Evolutionary conservation across 2,797 vertebrate genomes (phyloP).

Genomic region (Botia kubotai): DNA sequence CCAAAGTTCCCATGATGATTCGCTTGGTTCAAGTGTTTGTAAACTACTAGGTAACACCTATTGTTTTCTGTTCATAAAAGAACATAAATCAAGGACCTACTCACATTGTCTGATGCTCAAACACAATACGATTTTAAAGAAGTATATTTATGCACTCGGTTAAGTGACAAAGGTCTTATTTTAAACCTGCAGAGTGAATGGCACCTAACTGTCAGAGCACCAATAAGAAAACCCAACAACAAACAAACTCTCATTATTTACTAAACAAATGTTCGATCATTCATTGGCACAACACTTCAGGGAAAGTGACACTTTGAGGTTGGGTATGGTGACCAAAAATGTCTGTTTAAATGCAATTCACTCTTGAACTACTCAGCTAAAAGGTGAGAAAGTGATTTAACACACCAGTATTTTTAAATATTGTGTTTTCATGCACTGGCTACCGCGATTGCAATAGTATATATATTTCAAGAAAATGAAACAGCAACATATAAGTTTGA

Average conservation of each 20-base stretch:
- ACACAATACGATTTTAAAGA: conserved; percentile 44
- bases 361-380: conserved; percentile 45
- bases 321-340: conserved; percentile 36
- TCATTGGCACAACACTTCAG: conserved; percentile 50
- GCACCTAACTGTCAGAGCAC: conserved; percentile 60
- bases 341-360: conserved; percentile 42
- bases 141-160: conserved; percentile 54
- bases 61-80: conserved; percentile 21
- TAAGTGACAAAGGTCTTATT: conserved; percentile 53
- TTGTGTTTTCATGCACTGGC: conserved; percentile 77
- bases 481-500: conserved; percentile 64
- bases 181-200: conserved; percentile 57
- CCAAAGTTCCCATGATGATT: conserved; percentile 25
- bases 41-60: conserved; percentile 42
- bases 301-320: conserved; percentile 42
- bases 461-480: conserved; percentile 62
- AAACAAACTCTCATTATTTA: conserved; percentile 36
- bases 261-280: conserved; percentile 43
- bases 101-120: conserved; percentile 52
- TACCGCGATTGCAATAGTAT: conserved; percentile 68
- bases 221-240: conserved; percentile 46
- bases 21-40: conserved; percentile 24
- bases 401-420: conserved; percentile 58
- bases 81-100: conserved; percentile 35
- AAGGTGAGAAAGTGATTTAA: conserved; percentile 49